Conservation (phyloP, 2,888 invertebrate genomes). For the Drosophila aldrichi region DNA sequence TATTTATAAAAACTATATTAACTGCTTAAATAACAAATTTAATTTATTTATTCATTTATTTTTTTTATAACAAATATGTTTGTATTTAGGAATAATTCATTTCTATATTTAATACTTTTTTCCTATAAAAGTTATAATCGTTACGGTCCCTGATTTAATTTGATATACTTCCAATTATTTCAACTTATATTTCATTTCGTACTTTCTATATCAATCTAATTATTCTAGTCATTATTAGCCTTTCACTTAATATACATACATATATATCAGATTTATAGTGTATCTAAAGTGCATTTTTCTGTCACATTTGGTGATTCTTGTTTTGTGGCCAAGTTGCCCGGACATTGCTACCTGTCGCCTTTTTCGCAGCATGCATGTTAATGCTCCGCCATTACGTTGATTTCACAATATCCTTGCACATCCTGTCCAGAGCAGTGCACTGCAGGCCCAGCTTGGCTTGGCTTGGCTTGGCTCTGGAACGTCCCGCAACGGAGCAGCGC, state of each 20-base stretch:
- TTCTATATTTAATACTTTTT: no score
- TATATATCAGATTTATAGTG: background rate
- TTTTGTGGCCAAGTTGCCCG: constrained; percentile 54
- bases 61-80: no score
- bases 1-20: no score
- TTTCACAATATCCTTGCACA: constrained; percentile 80
- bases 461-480: constrained; percentile 17
- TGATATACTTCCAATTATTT: no score
- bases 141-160: no score
- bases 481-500: constrained; percentile 50
- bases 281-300: constrained; percentile 21
- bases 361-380: constrained; percentile 68
- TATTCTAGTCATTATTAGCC: no score
- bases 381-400: constrained; percentile 78
- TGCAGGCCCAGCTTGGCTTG: background rate
- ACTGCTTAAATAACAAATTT: no score
- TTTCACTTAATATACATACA: background rate
- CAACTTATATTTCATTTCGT: no score
- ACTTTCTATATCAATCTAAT: no score
- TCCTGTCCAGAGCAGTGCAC: constrained; percentile 66
- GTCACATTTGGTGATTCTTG: constrained; percentile 19
- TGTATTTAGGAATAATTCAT: no score
- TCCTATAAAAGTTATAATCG: no score
- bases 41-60: no score
- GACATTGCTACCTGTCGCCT: constrained; percentile 58